Base-by-base conservation (phyloP, 2,797 vertebrate genomes). In the Lates japonicus region DNA sequence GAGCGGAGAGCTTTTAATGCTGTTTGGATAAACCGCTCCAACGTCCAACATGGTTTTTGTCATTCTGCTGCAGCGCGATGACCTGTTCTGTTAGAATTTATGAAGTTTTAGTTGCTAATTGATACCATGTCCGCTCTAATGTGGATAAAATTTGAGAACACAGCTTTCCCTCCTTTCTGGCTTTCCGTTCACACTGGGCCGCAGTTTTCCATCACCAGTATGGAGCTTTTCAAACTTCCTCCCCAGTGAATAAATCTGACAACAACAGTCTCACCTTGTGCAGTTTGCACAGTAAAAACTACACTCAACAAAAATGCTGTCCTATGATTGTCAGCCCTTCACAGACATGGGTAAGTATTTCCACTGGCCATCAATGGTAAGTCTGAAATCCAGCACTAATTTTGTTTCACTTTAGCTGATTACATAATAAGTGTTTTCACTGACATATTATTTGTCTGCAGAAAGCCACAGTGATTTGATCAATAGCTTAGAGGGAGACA, bases 21-120 rank as follows among this genome's bases (percentile, higher is more conserved):
- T 70, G 73, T 82, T 81, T 70, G 70, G 77, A 72, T 75, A 46
- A 82, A 82, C 20, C n/a, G 8, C 57, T 11, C 51, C 57, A 4
- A 31, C n/a, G 3, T 80, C 80, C 75, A 82, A 29, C 54, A 17
- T 33, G n/a, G 31, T 16, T 59, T 72, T 57, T 33, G 51, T 57
- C 37, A 31, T 78, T 54, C 25, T 22, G 44, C 68, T 9, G 3
- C 51, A 74, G 44, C 35, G 35, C 48, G n/a, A 68, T 13, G 72
- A 80, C 29, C 20, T 5, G 70, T 9, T 75, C 55, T 58, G 16
- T 71, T 76, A 35, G 31, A 54, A 52, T 20, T 20, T 1, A 77
- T n/a, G 2, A 49, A 19, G 44, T 22, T 69, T 63, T 3, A 25
- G 29, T 22, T 57, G 63, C 65, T 85, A 77, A 84, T 74, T 73